Conservation (phyloP, 1,140 invertebrate genomes). For the Asobara japonica region DNA sequence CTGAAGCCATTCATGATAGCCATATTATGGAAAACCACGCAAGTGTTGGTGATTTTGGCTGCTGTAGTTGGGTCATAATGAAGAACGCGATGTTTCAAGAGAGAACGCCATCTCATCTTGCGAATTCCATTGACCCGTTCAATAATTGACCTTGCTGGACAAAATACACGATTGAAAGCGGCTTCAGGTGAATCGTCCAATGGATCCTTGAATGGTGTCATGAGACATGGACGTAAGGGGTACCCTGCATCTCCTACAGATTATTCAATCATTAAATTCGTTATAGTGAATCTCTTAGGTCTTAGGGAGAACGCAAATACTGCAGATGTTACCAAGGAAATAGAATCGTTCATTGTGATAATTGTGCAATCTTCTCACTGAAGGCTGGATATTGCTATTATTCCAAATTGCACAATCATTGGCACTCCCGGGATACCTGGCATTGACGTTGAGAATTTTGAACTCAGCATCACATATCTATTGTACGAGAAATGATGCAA, state of each 20-base stretch:
- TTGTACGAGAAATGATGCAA: no score
- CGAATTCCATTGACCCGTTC: conserved; percentile 55
- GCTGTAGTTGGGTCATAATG: conserved; percentile 56
- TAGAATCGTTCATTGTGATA: not conserved
- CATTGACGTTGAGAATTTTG: conserved; percentile 15
- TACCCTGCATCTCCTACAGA: conserved; percentile 55
- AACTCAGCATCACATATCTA: conserved; percentile 22
- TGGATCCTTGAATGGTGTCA: conserved; percentile 50
- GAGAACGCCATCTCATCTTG: conserved; percentile 54
- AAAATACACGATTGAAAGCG: conserved; percentile 46
- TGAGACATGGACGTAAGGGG: conserved; percentile 54
- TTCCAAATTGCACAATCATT: conserved; percentile 17
- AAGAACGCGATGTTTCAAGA: conserved; percentile 51
- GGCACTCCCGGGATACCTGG: conserved; percentile 11
- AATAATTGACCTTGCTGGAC: conserved; percentile 44
- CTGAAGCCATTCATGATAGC: not conserved
- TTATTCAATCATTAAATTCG: no score
- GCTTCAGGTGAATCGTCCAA: conserved; percentile 38
- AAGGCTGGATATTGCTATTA: not conserved
- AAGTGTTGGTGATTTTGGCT: conserved; percentile 58
- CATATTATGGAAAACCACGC: conserved; percentile 53
- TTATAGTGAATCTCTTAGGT: no score
- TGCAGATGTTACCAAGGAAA: conserved; percentile 6
- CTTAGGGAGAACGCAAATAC: no score
- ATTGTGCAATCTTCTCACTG: conserved; percentile 5